Conservation (phyloP, 1,140 invertebrate species). For the Penaeus japonicus region DNA sequence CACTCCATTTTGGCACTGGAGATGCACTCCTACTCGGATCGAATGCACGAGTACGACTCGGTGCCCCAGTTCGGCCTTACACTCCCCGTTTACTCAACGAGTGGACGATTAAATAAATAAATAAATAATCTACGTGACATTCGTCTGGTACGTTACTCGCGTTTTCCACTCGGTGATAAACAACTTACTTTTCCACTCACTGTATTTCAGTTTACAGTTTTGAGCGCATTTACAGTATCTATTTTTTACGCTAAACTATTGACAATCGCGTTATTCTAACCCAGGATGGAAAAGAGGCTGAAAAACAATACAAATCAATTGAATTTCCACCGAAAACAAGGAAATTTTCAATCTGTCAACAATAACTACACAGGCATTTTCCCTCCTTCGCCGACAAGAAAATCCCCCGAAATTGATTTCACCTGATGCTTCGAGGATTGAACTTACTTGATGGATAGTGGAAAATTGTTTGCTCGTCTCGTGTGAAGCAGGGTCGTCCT, state of each 20-base stretch:
- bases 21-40: too few relatives aligned
- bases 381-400: background rate
- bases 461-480: constrained; percentile 55
- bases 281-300: background rate
- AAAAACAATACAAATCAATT: background rate
- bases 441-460: constrained; percentile 55
- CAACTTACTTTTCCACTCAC: too few relatives aligned
- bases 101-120: too few relatives aligned
- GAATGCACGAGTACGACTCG: too few relatives aligned
- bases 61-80: too few relatives aligned
- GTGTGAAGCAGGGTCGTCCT: constrained; percentile 41
- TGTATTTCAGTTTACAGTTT: too few relatives aligned
- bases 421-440: background rate
- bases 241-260: too few relatives aligned
- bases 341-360: constrained; percentile 51
- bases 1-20: too few relatives aligned
- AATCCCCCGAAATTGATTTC: background rate
- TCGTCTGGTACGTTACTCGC: background rate
- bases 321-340: constrained; percentile 49
- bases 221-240: too few relatives aligned
- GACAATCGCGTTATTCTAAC: too few relatives aligned
- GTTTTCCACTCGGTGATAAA: too few relatives aligned
- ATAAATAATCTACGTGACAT: constrained; percentile 21
- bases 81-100: too few relatives aligned
- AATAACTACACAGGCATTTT: constrained; percentile 20